Conservation (phyloP, 2,888 invertebrate genomes). For the Acrobasis repandana region DNA sequence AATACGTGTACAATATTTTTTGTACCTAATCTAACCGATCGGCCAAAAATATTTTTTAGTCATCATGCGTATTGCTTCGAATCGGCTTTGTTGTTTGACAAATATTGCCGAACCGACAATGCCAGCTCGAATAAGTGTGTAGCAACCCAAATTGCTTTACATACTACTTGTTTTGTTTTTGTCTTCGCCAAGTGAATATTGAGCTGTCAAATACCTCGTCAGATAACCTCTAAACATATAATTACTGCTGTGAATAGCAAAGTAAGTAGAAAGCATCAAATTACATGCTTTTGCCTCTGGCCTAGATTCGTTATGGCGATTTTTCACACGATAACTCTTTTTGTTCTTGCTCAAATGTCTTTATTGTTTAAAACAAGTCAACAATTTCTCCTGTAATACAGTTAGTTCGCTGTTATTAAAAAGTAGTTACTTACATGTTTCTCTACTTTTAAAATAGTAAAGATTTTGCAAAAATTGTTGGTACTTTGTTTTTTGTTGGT, state of each 20-base stretch:
- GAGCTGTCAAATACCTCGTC: slow-evolving; percentile 70
- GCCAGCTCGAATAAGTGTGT: too few relatives aligned
- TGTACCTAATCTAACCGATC: too few relatives aligned
- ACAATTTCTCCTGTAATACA: slow-evolving; percentile 9
- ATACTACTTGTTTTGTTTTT: neutral
- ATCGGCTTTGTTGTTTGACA: too few relatives aligned
- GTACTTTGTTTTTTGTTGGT: too few relatives aligned
- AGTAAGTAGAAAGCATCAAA: slow-evolving; percentile 71
- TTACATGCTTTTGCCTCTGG: slow-evolving; percentile 57
- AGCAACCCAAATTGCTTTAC: neutral
- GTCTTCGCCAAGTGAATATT: slow-evolving; percentile 63
- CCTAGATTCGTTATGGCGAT: slow-evolving; percentile 52
- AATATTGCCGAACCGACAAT: too few relatives aligned
- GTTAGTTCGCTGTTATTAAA: slow-evolving; percentile 15
- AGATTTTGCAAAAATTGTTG: too few relatives aligned
- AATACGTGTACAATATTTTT: too few relatives aligned
- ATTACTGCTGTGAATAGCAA: slow-evolving; percentile 66
- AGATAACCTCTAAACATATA: slow-evolving; percentile 62
- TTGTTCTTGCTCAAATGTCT: slow-evolving; percentile 59
- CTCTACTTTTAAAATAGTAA: neutral
- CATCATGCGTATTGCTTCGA: too few relatives aligned
- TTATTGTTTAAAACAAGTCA: slow-evolving; percentile 54
- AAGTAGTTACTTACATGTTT: neutral
- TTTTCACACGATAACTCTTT: slow-evolving; percentile 73
- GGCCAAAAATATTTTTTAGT: too few relatives aligned